Evolutionary conservation across 2,888 invertebrate genomes (phyloP), one percentile per base, ranked within the genome.

Genomic region (Drosophila robusta): DNA sequence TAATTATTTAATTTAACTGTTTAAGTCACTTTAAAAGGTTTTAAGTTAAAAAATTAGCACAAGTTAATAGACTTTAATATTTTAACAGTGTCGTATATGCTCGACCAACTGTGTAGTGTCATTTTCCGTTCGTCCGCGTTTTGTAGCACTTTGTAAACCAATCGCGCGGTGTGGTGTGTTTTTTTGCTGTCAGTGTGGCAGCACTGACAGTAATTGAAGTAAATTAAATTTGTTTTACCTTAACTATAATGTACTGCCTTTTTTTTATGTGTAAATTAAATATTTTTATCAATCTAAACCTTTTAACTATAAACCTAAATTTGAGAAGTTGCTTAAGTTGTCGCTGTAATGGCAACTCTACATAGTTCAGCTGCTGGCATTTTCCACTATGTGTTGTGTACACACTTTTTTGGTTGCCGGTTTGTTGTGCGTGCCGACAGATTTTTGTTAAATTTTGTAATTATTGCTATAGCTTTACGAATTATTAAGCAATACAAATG

Each of bases 71-170:
- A 45, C 3, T 71, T 50, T 1, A 56, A 42, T 51, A 26, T 32
- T 44, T 63, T 7, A 16, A 1, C 3, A 3, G 12, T 24, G 50
- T 41, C 64, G 36, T 56, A 69, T 61, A 69, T 75, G 68, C 62
- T 58, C 50, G 22, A 55, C 11, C 11, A 12, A 18, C 9, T 18
- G 70, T 60, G 78, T 83, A 85, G 83, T 22, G 83, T 51, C 26
- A 34, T 52, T 63, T 80, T 80, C 51, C 68, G 85, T 88, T 85
- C 85, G 85, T 76, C 66, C 85, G 71, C 49, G 66, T 69, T 73
- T 73, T 80, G 68, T 67, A 70, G 83, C 88, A 75, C 60, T 86
- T 68, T 70, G 32, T 47, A 2, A 54, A 18, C 85, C 85, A 85
- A 88, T 85, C 38, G 49, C 42, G 29, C 3, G 7, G 12, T 22